phyloP scores from a whole-genome alignment of 2,797 vertebrate genomes.

The Chromis chromis region DNA sequence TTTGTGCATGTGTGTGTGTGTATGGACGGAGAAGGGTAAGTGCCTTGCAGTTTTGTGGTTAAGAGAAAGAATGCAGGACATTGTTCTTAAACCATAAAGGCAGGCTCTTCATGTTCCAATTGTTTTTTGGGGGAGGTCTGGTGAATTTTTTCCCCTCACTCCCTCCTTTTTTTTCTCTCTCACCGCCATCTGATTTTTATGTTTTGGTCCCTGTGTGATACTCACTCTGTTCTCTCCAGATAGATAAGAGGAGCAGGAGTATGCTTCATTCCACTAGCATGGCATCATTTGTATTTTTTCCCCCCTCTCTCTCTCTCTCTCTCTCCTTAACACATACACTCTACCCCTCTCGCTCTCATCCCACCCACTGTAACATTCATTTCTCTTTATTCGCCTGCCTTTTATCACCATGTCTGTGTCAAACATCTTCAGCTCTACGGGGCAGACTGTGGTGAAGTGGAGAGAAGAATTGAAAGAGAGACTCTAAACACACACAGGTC shows the following conservation, averaged over 20 bases:
- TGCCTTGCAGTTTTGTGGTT: constrained; percentile 71
- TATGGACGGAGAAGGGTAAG: constrained; percentile 24
- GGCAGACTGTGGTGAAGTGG: constrained; percentile 22
- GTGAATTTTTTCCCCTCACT: background rate
- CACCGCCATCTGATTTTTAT: constrained; percentile 61
- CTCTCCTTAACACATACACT: constrained; percentile 12
- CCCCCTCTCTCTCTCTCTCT: background rate
- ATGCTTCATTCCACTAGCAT: constrained; percentile 68
- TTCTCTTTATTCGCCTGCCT: constrained; percentile 41
- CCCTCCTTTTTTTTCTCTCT: constrained; percentile 17
- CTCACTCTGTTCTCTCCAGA: constrained; percentile 51
- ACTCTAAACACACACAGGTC: constrained; percentile 32
- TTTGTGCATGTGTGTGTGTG: constrained; percentile 10
- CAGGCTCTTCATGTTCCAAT: constrained; percentile 71
- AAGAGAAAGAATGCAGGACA: constrained; percentile 76
- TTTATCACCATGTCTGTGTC: constrained; percentile 49
- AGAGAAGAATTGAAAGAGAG: constrained; percentile 15
- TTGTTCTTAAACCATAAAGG: constrained; percentile 81
- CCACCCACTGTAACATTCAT: constrained; percentile 36
- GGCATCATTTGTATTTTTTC: constrained; percentile 58
- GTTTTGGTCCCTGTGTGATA: constrained; percentile 66
- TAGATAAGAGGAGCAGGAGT: constrained; percentile 64
- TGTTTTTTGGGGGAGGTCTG: constrained; percentile 42
- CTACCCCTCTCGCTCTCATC: constrained; percentile 11
- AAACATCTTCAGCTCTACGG: constrained; percentile 45